Percentiles rank a stretch among this genome's conserved stretches.
These are phyloP conservation scores for Sesamia nonagrioides DNA, from an alignment of 1,140 invertebrate genomes.

Conservation along the genomic window DNA sequence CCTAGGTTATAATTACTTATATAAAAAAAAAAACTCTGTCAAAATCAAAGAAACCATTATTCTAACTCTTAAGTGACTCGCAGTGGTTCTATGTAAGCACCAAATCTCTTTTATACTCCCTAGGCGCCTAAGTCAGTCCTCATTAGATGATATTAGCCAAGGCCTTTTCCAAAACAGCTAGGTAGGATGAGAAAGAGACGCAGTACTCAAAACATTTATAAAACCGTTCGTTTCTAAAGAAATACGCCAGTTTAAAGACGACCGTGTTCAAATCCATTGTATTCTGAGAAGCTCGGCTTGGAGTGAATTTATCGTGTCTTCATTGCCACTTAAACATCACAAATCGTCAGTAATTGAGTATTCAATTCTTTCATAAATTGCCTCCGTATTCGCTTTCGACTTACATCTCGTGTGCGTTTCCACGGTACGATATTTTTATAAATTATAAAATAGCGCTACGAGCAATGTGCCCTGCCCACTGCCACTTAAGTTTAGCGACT, in stretches of 20 bases:
- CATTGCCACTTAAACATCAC: constrained; percentile 77
- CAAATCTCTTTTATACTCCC: too few species aligned
- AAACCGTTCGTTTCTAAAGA: background rate
- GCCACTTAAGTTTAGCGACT: too few species aligned
- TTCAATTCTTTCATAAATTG: constrained; percentile 83
- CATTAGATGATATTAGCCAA: too few species aligned
- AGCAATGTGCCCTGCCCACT: too few species aligned
- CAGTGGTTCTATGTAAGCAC: too few species aligned
- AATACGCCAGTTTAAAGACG: background rate
- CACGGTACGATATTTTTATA: constrained; percentile 36
- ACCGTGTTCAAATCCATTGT: constrained; percentile 30
- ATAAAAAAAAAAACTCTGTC: too few species aligned
- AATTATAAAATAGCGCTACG: too few species aligned
- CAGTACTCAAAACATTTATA: background rate
- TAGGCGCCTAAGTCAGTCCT: too few species aligned
- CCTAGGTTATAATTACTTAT: too few species aligned
- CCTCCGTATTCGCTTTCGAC: constrained; percentile 56
- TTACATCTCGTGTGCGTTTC: constrained; percentile 5
- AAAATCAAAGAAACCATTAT: too few species aligned
- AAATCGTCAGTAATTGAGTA: constrained; percentile 77
- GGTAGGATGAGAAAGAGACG: background rate
- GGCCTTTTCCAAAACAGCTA: too few species aligned
- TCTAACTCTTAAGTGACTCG: too few species aligned
- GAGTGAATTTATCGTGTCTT: constrained; percentile 57
- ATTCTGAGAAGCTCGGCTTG: background rate